Base-by-base conservation (phyloP, 37 sponge, comb jelly and placozoan genomes). In the Crambe crambe region DNA sequence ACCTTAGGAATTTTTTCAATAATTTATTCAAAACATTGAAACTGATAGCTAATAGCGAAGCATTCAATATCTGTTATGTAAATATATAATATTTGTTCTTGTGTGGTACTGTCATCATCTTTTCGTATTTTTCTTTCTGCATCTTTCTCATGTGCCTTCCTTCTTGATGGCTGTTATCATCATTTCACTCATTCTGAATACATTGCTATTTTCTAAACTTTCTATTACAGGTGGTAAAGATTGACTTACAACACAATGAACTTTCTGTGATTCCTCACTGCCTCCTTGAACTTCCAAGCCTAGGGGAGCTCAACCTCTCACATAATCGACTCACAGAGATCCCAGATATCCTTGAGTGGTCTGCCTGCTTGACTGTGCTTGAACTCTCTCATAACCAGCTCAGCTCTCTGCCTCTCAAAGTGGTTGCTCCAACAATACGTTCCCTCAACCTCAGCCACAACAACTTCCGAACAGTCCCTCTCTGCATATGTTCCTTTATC, bases 351-450 rank as follows among this genome's bases (percentile, higher is more conserved):
- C 58, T 75, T 8, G 85, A 86, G 72, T 92, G 90, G 85, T 83
- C 97, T 39, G 21, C 74, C n/a, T 79, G 79, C 34, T 86, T 96
- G 42, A 75, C 83, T 17, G 41, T 86, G 21, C 84, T 96, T 4
- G 82, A 96, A 58, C 72, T 96, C 20, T 82, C 88, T 51, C 56
- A 73, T 73, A 96, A 96, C 77, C 59, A 82, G 66, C 86, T 96
- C 57, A 78, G 43, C 47, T 43, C 29, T 34, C 78, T 96, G 10
- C 93, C 93, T 42, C 57, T 44, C 35, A 68, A 84, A 30, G 51
- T 80, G 1, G 68, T 51, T 44, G 87, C 88, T 4, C 79, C 86
- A 36, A 36, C 74, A 38, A 60, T 96, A 1, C 62, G 86, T 30
- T 86, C 68, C 23, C 91, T 96, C 15, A 80, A 86, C 54, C 37